Conservation (phyloP, 2,888 invertebrate species). For the Autographa pulchrina region DNA sequence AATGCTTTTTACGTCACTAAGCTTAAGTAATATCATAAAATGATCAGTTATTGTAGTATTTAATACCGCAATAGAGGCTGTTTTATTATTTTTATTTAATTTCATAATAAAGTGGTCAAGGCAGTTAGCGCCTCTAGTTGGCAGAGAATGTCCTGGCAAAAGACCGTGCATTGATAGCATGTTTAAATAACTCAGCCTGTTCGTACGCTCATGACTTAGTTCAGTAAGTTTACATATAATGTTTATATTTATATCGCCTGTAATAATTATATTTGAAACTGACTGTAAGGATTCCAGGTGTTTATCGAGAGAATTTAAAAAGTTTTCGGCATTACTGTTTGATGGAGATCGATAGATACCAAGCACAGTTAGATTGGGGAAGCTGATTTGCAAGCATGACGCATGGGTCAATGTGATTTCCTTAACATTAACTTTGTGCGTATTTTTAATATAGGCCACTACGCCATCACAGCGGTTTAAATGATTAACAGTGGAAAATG, state of each 20-base stretch:
- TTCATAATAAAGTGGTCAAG: too few relatives aligned
- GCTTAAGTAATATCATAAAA: too few relatives aligned
- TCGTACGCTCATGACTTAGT: constrained; percentile 9
- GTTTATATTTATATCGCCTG: constrained; percentile 22
- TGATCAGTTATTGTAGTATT: too few relatives aligned
- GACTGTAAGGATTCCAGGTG: constrained; percentile 12
- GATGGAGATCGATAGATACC: constrained; percentile 7
- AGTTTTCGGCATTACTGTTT: constrained; percentile 8
- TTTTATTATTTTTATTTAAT: too few relatives aligned
- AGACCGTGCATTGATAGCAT: constrained; percentile 9
- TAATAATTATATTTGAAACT: constrained; percentile 19
- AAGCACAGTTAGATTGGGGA: neutral
- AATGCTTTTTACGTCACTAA: too few relatives aligned
- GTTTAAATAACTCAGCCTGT: constrained; percentile 13
- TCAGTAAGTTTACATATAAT: constrained; percentile 12
- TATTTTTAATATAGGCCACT: constrained; percentile 26
- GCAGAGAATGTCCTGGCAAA: constrained; percentile 9
- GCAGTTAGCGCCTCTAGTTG: neutral
- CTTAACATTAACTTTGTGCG: neutral
- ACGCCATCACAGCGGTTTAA: constrained; percentile 41
- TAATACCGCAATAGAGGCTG: too few relatives aligned
- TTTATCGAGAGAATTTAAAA: constrained; percentile 6
- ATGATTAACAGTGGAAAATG: constrained; percentile 28
- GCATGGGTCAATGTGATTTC: constrained; percentile 24
- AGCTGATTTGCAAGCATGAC: neutral